These are phyloP conservation scores for Drepanosiphum platanoidis DNA, from an alignment of 2,888 invertebrate genomes.

Conservation along the genomic window DNA sequence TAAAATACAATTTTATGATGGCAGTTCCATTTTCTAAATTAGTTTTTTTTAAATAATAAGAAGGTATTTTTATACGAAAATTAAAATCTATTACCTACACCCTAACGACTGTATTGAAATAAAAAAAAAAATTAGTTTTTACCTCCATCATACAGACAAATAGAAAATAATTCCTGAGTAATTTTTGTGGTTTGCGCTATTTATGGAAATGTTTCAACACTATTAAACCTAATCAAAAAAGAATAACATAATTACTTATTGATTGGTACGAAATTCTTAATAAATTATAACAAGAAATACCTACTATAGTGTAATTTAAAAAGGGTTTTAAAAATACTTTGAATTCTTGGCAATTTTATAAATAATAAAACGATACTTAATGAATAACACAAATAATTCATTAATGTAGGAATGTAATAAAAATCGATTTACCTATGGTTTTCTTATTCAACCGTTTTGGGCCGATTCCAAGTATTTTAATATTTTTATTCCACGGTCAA, in stretches of 20 bases:
- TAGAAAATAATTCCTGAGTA: background rate
- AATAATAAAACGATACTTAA: background rate
- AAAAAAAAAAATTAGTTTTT: too few species aligned
- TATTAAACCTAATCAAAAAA: background rate
- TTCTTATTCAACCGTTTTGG: background rate
- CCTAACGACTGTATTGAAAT: too few species aligned
- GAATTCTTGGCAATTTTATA: background rate
- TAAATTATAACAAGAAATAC: background rate
- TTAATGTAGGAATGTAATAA: background rate
- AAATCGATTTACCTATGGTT: background rate
- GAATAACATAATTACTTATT: background rate
- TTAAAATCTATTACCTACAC: background rate
- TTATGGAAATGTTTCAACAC: background rate
- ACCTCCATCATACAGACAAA: background rate
- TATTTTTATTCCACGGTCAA: slow-evolving; percentile 25
- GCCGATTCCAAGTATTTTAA: slow-evolving; percentile 12
- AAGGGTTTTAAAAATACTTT: background rate
- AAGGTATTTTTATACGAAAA: background rate
- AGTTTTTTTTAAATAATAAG: slow-evolving; percentile 9
- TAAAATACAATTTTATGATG: slow-evolving; percentile 4
- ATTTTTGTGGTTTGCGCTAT: background rate
- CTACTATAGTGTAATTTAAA: too few species aligned
- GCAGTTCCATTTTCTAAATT: background rate
- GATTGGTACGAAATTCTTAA: background rate
- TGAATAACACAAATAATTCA: background rate